A percentile compares a stretch with the other conserved stretches of the same genome.
phyloP scores from a whole-genome alignment of 2,797 vertebrate genomes.

The Ctenopoma kingsleyae region DNA sequence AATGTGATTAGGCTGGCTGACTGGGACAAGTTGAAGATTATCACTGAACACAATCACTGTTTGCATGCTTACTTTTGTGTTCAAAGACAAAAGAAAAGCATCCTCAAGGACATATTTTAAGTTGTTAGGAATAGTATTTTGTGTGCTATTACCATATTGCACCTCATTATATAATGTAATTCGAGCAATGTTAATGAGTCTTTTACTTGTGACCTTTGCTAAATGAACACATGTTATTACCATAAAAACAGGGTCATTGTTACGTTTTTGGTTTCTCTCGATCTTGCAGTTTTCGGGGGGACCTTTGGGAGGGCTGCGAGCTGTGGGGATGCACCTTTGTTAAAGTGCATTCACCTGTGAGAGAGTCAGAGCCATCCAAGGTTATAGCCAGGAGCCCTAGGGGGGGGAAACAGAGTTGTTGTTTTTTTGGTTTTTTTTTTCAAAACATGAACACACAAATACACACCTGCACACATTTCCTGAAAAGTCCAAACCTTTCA shows the following conservation, averaged over 20 bases:
- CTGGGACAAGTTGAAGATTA: conserved; percentile 78
- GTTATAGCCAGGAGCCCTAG: conserved; percentile 49
- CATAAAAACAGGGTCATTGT: conserved; percentile 32
- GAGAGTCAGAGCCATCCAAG: conserved; percentile 54
- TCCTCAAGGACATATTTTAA: conserved; percentile 78
- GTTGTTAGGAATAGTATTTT: conserved; percentile 23
- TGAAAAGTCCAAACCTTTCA: conserved; percentile 17
- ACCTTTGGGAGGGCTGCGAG: conserved; percentile 48
- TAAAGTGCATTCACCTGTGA: conserved; percentile 77
- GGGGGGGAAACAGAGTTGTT: conserved; percentile 12
- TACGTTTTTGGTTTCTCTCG: conserved; percentile 37
- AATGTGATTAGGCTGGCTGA: conserved; percentile 77
- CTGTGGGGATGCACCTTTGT: conserved; percentile 60
- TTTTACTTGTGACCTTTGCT: conserved; percentile 52
- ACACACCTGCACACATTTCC: conserved; percentile 18
- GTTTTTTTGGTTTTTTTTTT: neutral
- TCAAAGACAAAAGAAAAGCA: conserved; percentile 69
- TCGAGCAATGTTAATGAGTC: conserved; percentile 51
- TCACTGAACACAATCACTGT: conserved; percentile 66
- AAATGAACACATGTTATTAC: conserved; percentile 36
- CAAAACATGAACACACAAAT: conserved; percentile 21
- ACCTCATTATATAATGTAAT: conserved; percentile 51
- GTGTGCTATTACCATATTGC: conserved; percentile 25
- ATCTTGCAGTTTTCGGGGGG: conserved; percentile 50
- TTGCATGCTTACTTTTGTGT: conserved; percentile 71